These are phyloP conservation scores for Corythaixoides concolor DNA, from an alignment of 2,113 vertebrate species.

Conservation along the genomic window DNA sequence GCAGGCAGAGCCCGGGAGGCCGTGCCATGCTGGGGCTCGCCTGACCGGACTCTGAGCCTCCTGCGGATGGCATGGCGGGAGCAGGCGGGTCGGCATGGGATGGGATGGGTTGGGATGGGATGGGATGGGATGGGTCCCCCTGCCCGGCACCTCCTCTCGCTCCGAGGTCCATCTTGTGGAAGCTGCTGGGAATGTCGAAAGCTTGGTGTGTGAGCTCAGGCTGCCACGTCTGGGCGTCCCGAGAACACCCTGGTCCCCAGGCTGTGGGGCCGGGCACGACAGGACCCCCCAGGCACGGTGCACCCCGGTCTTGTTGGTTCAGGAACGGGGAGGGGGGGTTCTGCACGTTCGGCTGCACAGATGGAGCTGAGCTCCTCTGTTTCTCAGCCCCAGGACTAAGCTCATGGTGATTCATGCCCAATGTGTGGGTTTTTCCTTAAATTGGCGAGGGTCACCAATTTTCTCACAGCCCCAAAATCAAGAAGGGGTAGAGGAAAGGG, in stretches of 20 bases:
- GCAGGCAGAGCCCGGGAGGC: slow-evolving; percentile 7
- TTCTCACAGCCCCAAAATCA: not conserved
- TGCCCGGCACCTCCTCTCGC: slow-evolving; percentile 29
- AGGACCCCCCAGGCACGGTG: fast-evolving
- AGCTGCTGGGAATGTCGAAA: slow-evolving; percentile 54
- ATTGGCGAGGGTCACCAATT: not conserved
- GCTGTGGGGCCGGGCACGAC: fast-evolving
- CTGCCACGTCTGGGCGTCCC: not conserved
- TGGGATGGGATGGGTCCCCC: not conserved
- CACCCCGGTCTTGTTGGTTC: fast-evolving
- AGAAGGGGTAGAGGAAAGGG: not conserved
- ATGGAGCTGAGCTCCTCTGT: not conserved
- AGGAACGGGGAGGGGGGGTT: fast-evolving
- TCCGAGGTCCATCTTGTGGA: slow-evolving; percentile 72
- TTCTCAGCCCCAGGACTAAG: not conserved
- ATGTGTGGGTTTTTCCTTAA: not conserved
- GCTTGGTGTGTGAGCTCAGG: fast-evolving
- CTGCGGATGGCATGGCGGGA: not conserved
- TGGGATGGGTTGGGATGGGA: not conserved
- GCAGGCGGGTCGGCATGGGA: not conserved
- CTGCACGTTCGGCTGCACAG: fast-evolving
- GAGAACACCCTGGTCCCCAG: not conserved
- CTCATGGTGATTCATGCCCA: no score
- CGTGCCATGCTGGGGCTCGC: slow-evolving; percentile 60
- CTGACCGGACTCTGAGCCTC: not conserved